Evolutionary conservation across 2,888 invertebrate genomes (phyloP).

Genomic region (Eupithecia subumbrata): DNA sequence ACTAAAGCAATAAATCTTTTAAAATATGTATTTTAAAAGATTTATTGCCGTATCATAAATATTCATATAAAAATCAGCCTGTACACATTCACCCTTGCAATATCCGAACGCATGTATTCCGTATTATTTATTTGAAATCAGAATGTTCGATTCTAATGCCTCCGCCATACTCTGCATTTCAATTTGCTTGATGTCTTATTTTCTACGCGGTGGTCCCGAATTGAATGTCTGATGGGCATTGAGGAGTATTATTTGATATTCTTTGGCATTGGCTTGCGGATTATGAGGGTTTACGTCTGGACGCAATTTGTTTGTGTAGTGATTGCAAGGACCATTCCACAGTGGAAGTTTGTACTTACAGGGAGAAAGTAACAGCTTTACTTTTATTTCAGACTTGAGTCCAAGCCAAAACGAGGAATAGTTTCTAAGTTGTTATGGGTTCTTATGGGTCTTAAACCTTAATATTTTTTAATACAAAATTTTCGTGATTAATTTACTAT

Average conservation of each 20-base stretch:
- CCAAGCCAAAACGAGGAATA: too few species aligned
- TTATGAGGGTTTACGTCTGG: slow-evolving; percentile 12
- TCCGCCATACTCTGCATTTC: slow-evolving; percentile 61
- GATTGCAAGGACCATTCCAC: background rate
- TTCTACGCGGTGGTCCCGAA: slow-evolving; percentile 75
- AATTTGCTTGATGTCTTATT: slow-evolving; percentile 80
- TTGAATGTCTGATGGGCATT: slow-evolving; percentile 38
- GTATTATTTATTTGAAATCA: slow-evolving; percentile 74
- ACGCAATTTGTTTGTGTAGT: slow-evolving; percentile 14
- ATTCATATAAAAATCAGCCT: slow-evolving; percentile 57
- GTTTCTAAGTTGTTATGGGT: too few species aligned
- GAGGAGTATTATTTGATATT: slow-evolving; percentile 4
- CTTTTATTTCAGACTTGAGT: too few species aligned
- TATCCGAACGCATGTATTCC: slow-evolving; percentile 65
- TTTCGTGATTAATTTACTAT: too few species aligned
- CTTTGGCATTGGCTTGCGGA: background rate
- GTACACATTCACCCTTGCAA: slow-evolving; percentile 55
- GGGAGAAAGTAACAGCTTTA: background rate
- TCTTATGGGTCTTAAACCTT: too few species aligned
- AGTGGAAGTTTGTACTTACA: background rate
- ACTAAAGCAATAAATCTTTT: too few species aligned
- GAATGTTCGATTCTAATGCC: slow-evolving; percentile 74
- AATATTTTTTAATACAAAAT: too few species aligned
- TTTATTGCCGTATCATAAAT: too few species aligned
- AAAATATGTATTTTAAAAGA: too few species aligned